These are phyloP conservation scores for Patiria pectinifera DNA, from an alignment of 53 echinoderm and acorn worm genomes.

Conservation along the genomic window DNA sequence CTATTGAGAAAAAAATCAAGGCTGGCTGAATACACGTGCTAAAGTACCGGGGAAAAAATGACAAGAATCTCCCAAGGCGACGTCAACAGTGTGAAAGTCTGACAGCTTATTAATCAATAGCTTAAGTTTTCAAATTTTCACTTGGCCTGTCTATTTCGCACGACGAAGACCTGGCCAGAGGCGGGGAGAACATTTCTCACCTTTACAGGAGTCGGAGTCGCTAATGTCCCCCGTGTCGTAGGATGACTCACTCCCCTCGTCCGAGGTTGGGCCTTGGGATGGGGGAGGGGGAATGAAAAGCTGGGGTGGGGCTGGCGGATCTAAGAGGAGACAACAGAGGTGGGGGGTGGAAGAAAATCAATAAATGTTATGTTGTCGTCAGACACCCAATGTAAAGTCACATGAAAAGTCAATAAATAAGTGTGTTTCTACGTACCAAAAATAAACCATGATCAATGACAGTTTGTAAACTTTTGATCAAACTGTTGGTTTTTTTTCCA, in stretches of 20 bases:
- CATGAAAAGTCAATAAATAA: too few relatives aligned
- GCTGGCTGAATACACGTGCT: background rate
- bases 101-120: background rate
- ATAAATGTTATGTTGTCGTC: too few relatives aligned
- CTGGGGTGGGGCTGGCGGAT: constrained; percentile 57
- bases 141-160: background rate
- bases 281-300: constrained; percentile 72
- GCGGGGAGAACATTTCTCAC: constrained; percentile 46
- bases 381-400: too few relatives aligned
- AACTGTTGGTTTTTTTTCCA: too few relatives aligned
- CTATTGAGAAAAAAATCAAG: background rate
- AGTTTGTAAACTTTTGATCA: too few relatives aligned
- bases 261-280: constrained; percentile 69
- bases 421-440: too few relatives aligned
- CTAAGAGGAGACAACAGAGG: background rate
- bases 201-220: constrained; percentile 87
- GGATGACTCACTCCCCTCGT: constrained; percentile 80
- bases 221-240: constrained; percentile 84
- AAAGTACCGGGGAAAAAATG: background rate
- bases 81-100: background rate
- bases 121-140: background rate
- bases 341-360: background rate
- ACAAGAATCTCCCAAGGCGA: background rate
- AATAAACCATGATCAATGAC: too few relatives aligned
- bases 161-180: background rate